Base-by-base conservation (phyloP, 2,113 vertebrate species). In the Clupea harengus region DNA sequence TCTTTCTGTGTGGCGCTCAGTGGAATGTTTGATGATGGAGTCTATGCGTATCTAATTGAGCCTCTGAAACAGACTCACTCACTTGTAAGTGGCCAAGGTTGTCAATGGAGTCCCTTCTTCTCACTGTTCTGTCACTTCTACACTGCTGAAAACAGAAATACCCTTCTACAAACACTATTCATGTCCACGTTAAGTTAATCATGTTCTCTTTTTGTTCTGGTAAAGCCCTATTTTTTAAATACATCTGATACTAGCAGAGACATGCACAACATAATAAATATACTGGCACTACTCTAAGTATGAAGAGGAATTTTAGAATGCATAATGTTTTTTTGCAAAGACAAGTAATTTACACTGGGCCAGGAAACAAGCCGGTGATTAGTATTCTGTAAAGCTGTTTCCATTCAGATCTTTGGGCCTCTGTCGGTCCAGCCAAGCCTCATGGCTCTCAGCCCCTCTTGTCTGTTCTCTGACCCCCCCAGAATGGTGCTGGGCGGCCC, bases 11-110 rank as follows among this genome's bases (percentile, higher is more conserved):
- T 72, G 84, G 85, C 91, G 88, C 11, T 84, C 91, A 99, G 98
- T 89, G 98, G 98, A 84, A 97, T 98, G 96, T 99, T 99, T 95
- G 97, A 99, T 91, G 97, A 99, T 87, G 93, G 92, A 85, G 90
- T 93, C 89, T 94, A 96, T 13, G 83, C 96, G 84, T 99, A 99
- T 88, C 94, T 96, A 92, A 98, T 99, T 92, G 97, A 99, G 91
- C 98, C 98, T 0, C 86, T 95, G 91, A 94, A 96, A 87, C 94
- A 97, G 93, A 95, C 90, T 85, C 96, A 98, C 89, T 94, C 90
- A 83, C 92, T 94, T 85, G 98, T 99, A 95, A 97, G 97, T 96
- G 83, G 88, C 90, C 91, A 81, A 39, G 32, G 32, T 17, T 78
- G 72, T 78, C 72, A 15, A 32, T 15, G 39, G 39, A 39, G 39